Evolutionary conservation across 2,797 vertebrate genomes (phyloP), one percentile per base, ranked within the genome.

Genomic region (Babyrousa celebensis): DNA sequence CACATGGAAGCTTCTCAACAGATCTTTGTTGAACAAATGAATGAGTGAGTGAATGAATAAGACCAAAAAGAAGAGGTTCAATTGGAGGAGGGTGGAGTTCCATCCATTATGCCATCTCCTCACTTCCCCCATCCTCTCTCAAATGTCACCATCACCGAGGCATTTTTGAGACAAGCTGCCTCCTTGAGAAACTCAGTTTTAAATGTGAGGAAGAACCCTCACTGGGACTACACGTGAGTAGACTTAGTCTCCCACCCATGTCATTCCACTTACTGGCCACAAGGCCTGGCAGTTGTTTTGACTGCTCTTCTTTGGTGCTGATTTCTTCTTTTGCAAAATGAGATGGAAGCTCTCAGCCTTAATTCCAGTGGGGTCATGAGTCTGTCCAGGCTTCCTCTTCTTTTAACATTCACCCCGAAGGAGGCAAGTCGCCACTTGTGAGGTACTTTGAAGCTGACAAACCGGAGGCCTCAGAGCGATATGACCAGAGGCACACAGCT

Each of bases 401-500:
- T 89, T 89, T 96, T 85, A 94, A 95, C 60, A 77, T 40, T 32
- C 56, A 63, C 21, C 56, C 60, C 3, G 0, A 89, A 85, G 85
- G 72, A 94, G 74, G 36, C 68, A 21, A 79, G 72, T 60, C 52
- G 25, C 21, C 56, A 67, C 72, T 40, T 86, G 86, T 27, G 25
- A 92, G 58, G 80, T 9, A 6, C 95, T 97, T 92, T 96, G 89
- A 96, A 97, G 93, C 80, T 83, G 74, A 88, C 84, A 74, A 72
- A 84, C n/a, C 0, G 0, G 78, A 95, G 89, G 60, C 58, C 79
- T 96, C 48, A 11, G 89, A 82, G 70, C 0, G 2, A 43, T 96
- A 89, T 85, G 95, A 87, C 91, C 54, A 89, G 65, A 97, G 71
- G 84, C 4, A 0, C 96, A 52, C 48, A 86, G 96, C 91, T 96